These are phyloP conservation scores for Harpagus bidentatus DNA, from an alignment of 2,113 vertebrate genomes.

Conservation along the genomic window DNA sequence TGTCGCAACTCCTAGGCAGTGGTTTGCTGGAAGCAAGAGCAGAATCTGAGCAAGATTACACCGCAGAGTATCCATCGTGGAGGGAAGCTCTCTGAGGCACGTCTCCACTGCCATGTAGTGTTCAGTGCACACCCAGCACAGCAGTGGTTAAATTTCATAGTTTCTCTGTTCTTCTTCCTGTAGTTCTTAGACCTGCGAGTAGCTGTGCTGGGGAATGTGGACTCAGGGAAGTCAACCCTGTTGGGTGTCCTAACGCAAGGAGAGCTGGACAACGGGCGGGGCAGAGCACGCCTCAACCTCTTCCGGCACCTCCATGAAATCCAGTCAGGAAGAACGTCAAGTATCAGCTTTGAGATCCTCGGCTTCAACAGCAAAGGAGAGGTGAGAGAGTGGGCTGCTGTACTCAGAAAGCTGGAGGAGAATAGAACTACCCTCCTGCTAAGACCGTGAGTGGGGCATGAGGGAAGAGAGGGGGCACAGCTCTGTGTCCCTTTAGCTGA, in stretches of 20 bases:
- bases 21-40: background rate
- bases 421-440: background rate
- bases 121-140: background rate
- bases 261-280: slow-evolving; percentile 95
- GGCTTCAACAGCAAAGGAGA: slow-evolving; percentile 98
- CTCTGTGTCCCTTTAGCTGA: background rate
- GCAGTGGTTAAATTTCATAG: background rate
- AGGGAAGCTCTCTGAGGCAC: background rate
- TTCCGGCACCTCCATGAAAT: slow-evolving; percentile 98
- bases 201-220: slow-evolving; percentile 95
- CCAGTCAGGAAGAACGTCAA: slow-evolving; percentile 95
- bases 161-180: background rate
- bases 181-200: slow-evolving; percentile 97
- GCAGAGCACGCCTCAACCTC: slow-evolving; percentile 94
- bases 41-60: background rate
- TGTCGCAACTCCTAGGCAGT: background rate
- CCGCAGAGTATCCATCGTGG: background rate
- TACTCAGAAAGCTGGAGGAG: background rate
- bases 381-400: slow-evolving; percentile 67
- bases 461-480: background rate
- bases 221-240: slow-evolving; percentile 95
- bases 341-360: slow-evolving; percentile 98
- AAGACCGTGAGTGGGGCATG: background rate
- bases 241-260: slow-evolving; percentile 95
- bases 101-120: background rate